Evolutionary conservation across 1,140 invertebrate species (phyloP).

Genomic region (Atta cephalotes): DNA sequence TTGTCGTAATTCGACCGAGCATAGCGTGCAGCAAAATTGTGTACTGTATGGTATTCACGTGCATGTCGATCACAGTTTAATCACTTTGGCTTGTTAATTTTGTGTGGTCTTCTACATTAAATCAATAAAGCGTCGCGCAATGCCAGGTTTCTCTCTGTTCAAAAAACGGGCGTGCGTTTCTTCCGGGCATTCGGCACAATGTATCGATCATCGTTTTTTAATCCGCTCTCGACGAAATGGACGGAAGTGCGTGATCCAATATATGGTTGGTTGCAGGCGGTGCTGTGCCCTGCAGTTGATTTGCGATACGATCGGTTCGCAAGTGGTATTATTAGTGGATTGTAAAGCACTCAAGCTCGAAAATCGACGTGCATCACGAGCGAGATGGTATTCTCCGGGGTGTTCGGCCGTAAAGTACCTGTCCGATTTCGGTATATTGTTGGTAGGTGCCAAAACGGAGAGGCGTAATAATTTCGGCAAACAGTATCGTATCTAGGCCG

Average conservation of each 20-base stretch:
- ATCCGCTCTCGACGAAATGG: slow-evolving; percentile 22
- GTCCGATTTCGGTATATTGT: slow-evolving; percentile 1
- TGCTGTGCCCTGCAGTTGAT: slow-evolving; percentile 29
- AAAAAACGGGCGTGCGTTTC: background rate
- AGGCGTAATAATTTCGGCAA: slow-evolving; percentile 43
- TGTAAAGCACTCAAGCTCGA: slow-evolving; percentile 48
- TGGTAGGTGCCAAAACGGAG: background rate
- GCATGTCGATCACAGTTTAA: background rate
- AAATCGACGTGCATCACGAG: slow-evolving; percentile 7
- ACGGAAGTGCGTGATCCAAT: slow-evolving; percentile 31
- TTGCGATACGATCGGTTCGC: slow-evolving; percentile 35
- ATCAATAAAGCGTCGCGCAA: slow-evolving; percentile 10
- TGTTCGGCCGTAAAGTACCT: background rate
- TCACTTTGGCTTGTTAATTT: background rate
- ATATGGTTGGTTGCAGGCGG: slow-evolving; percentile 15
- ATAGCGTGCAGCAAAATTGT: background rate
- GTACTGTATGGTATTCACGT: background rate
- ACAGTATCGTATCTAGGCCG: slow-evolving; percentile 33
- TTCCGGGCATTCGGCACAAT: background rate
- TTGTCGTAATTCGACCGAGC: background rate
- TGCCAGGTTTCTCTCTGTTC: background rate
- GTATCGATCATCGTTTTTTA: background rate
- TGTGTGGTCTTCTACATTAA: background rate
- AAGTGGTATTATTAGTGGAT: slow-evolving; percentile 55
- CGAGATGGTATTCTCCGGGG: background rate